These are phyloP conservation scores for Muscina levida DNA, from an alignment of 2,888 invertebrate genomes.

Conservation along the genomic window DNA sequence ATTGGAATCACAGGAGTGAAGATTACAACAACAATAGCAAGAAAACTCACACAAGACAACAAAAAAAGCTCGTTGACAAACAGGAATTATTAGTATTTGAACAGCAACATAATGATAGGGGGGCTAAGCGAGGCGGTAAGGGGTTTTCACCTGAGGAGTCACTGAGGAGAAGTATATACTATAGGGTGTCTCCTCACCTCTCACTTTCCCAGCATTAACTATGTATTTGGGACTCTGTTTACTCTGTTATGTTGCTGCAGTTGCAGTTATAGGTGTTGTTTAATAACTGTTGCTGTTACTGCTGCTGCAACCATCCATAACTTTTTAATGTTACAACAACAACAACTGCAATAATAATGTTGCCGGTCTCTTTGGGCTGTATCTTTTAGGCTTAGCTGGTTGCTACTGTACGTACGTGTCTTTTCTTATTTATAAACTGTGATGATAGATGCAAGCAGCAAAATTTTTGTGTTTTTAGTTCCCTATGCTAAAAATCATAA, in stretches of 20 bases:
- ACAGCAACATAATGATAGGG: neutral
- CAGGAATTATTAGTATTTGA: constrained; percentile 21
- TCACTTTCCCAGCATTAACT: too few species aligned
- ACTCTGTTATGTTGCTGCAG: neutral
- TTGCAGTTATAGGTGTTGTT: neutral
- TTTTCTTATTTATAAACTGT: constrained; percentile 21
- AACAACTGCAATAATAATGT: constrained; percentile 9
- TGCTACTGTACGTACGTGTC: neutral
- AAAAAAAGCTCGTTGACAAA: constrained; percentile 14
- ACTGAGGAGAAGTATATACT: neutral
- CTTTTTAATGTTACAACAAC: constrained; percentile 5
- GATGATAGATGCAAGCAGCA: neutral
- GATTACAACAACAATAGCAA: too few species aligned
- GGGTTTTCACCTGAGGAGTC: neutral
- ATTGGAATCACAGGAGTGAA: neutral
- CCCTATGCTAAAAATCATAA: constrained; percentile 27
- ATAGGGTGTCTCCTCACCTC: neutral
- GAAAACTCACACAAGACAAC: constrained; percentile 1
- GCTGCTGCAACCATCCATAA: constrained; percentile 15
- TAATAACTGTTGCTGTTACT: neutral
- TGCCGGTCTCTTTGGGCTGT: neutral
- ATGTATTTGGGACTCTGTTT: too few species aligned
- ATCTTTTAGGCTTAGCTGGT: neutral
- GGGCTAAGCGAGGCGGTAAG: neutral
- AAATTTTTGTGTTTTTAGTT: neutral